Percentiles rank a stretch among this genome's conserved stretches.
Conservation (phyloP, 1,140 invertebrate genomes). For the Agraylea sexmaculata region DNA sequence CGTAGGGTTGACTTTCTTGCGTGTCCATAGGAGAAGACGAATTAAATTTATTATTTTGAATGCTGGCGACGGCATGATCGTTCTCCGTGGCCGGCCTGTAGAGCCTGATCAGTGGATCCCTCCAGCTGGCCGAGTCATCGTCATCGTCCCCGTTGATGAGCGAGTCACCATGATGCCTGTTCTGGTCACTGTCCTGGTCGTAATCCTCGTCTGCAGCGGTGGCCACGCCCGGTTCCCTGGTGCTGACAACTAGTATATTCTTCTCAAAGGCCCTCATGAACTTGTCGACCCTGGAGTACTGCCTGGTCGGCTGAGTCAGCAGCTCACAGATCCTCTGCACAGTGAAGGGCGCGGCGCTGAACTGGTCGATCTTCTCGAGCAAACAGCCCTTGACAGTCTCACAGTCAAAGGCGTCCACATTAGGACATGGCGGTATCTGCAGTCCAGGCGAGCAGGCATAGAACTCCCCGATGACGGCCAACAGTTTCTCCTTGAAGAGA, state of each 20-base stretch:
- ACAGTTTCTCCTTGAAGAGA: slow-evolving; percentile 77
- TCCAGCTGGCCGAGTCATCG: background rate
- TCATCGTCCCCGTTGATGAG: background rate
- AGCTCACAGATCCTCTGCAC: slow-evolving; percentile 92
- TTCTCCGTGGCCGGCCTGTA: background rate
- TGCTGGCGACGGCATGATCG: background rate
- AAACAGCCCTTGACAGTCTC: slow-evolving; percentile 78
- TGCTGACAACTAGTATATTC: slow-evolving; percentile 89
- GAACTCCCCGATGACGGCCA: slow-evolving; percentile 77
- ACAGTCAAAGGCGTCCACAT: slow-evolving; percentile 84
- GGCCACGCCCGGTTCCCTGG: slow-evolving; percentile 62
- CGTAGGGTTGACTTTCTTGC: background rate
- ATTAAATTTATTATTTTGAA: background rate
- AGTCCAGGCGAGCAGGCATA: slow-evolving; percentile 64
- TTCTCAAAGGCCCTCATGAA: slow-evolving; percentile 92
- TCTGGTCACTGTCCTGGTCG: background rate
- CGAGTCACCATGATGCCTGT: background rate
- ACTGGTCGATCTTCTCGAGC: slow-evolving; percentile 70
- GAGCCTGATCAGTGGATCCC: background rate
- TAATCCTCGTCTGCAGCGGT: slow-evolving; percentile 2
- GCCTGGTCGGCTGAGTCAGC: slow-evolving; percentile 77
- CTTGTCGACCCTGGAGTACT: slow-evolving; percentile 92
- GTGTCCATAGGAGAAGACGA: background rate
- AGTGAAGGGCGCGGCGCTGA: slow-evolving; percentile 87
- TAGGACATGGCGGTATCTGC: slow-evolving; percentile 68